Conservation (phyloP, 1,140 invertebrate genomes). For the Pseudoatta argentina region DNA sequence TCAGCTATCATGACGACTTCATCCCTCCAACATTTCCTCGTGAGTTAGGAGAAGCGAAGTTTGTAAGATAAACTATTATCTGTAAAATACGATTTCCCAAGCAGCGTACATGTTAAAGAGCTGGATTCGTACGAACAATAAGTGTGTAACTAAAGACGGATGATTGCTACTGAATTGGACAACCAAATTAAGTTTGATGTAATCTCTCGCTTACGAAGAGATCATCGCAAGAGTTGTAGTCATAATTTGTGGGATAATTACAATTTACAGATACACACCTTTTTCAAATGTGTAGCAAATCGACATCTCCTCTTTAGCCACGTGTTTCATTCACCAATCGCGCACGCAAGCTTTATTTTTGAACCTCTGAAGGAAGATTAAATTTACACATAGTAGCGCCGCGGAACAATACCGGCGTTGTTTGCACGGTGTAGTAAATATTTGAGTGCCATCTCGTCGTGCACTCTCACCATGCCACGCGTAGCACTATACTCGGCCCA, state of each 20-base stretch:
- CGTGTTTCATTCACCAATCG: neutral
- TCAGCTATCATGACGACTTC: constrained; percentile 52
- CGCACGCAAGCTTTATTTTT: constrained; percentile 71
- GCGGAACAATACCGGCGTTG: constrained; percentile 82
- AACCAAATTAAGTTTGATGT: neutral
- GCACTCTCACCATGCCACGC: constrained; percentile 41
- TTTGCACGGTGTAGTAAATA: constrained; percentile 84
- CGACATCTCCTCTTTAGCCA: neutral
- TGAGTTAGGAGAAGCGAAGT: neutral
- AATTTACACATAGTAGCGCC: constrained; percentile 86
- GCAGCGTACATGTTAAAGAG: neutral
- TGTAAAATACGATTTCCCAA: neutral
- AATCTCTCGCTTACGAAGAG: constrained; percentile 7
- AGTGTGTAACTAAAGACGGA: neutral
- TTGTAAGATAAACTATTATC: neutral
- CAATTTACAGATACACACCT: neutral
- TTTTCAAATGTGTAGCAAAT: neutral
- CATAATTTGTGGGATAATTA: neutral
- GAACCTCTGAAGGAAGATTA: constrained; percentile 80
- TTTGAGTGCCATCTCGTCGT: constrained; percentile 79
- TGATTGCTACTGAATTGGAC: neutral
- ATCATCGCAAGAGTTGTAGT: neutral
- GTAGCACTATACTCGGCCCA: neutral
- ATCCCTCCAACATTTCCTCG: constrained; percentile 25
- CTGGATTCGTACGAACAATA: neutral